Percentiles rank a stretch among this genome's conserved stretches.
Conservation (phyloP, 2,797 vertebrate species). For the Gymnothorax reevesii region DNA sequence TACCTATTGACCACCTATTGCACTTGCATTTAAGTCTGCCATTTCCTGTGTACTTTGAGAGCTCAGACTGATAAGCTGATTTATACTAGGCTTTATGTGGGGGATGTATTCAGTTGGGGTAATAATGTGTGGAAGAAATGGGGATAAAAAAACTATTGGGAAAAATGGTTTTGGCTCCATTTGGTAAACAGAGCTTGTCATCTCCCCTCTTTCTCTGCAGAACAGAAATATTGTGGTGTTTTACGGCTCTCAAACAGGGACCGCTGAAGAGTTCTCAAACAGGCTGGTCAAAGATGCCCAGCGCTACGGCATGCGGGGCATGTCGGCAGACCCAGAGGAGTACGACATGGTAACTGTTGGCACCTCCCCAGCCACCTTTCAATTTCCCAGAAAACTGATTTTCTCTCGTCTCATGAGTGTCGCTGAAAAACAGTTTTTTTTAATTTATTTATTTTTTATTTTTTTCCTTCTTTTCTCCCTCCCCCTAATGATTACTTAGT, state of each 20-base stretch:
- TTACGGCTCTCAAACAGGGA: conserved; percentile 85
- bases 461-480: too few relatives aligned
- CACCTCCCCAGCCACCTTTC: conserved; percentile 63
- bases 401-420: background rate
- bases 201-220: conserved; percentile 45
- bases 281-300: conserved; percentile 81
- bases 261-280: conserved; percentile 81
- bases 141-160: background rate
- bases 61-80: background rate
- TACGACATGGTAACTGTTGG: conserved; percentile 75
- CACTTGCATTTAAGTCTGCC: background rate
- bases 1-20: too few relatives aligned
- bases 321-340: conserved; percentile 82
- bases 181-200: background rate
- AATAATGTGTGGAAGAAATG: background rate
- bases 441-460: too few relatives aligned
- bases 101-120: background rate
- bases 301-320: conserved; percentile 79
- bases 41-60: background rate
- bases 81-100: too few relatives aligned
- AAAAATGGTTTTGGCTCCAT: background rate
- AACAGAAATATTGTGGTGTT: conserved; percentile 80
- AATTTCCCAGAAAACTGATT: background rate
- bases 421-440: too few relatives aligned
- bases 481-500: too few relatives aligned